Base-by-base conservation (phyloP, 2,113 vertebrate species). In the Thermophis baileyi region DNA sequence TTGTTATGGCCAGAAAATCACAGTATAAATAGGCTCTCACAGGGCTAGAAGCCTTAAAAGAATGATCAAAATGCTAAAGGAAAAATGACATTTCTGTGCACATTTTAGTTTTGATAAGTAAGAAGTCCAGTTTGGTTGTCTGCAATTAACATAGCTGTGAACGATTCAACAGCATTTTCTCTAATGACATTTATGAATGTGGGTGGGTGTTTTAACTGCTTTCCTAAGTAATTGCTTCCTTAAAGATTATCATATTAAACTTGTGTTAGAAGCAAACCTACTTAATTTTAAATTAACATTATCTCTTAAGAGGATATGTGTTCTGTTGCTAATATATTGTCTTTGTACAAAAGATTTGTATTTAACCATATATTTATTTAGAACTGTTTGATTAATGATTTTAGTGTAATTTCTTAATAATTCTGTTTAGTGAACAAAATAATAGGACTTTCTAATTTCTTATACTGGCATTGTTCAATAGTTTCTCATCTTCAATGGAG, bases 1-100 rank as follows among this genome's bases (percentile, higher is more conserved):
- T 98, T 98, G 96, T 98, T 98, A 97, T 93, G 93, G 96, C 96
- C 97, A 97, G 93, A 91, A 95, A 97, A 96, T 22, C 96, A 96
- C 96, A 90, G 85, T 91, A 51, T 91, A 90, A 95, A 57, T 87
- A 94, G 93, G 95, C 90, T 89, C 94, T 57, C 90, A 22, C 2
- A 94, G 93, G 46, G 6, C 51, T 94, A 49, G 9, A 91, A 91
- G 35, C 85, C 63, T 69, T 86, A 30, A 81, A n/a, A 47, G 89
- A 93, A 22, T 3, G 40, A 85, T 92, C 85, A 95, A 93, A 87
- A 89, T 57, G 51, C 69, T 93, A 6, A 90, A 91, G 69, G 87
- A 4, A 93, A 85, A 27, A 63, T 94, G 40, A 30, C 74, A 86
- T 51, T 18, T 2, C 35, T 81, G 93, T 95, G 90, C 1, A 87